Evolutionary conservation across 2,888 invertebrate genomes (phyloP).

Genomic region (Autographa pulchrina): DNA sequence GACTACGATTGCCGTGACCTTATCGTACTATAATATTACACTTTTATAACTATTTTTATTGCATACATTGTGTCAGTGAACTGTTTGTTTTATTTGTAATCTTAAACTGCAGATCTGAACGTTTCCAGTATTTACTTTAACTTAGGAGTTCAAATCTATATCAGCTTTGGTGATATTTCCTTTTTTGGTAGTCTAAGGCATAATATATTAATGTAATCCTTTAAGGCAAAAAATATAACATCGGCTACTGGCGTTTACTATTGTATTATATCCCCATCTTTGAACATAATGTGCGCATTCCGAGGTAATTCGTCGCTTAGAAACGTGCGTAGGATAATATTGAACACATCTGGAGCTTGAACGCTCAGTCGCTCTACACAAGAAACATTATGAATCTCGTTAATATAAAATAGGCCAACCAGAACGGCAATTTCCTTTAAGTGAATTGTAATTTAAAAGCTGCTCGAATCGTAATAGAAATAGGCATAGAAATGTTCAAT

Average conservation of each 20-base stretch:
- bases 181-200: too few species aligned
- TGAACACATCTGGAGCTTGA: constrained; percentile 9
- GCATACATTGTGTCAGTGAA: constrained; percentile 28
- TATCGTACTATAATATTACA: constrained; percentile 52
- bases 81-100: constrained; percentile 25
- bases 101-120: not conserved
- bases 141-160: too few species aligned
- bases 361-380: not conserved
- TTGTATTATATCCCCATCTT: too few species aligned
- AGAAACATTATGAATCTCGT: not conserved
- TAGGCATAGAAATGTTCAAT: not conserved
- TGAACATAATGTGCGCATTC: not conserved
- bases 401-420: constrained; percentile 3
- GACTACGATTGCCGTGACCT: constrained; percentile 63
- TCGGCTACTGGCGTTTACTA: too few species aligned
- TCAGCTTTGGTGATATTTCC: too few species aligned
- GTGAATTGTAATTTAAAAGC: not conserved
- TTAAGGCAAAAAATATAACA: too few species aligned
- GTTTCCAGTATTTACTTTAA: too few species aligned
- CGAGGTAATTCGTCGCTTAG: not conserved
- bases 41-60: constrained; percentile 46
- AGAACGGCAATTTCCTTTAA: not conserved
- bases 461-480: not conserved
- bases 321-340: not conserved
- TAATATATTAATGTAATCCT: too few species aligned